Evolutionary conservation across 1,140 invertebrate genomes (phyloP).

Genomic region (Cotesia typhae): DNA sequence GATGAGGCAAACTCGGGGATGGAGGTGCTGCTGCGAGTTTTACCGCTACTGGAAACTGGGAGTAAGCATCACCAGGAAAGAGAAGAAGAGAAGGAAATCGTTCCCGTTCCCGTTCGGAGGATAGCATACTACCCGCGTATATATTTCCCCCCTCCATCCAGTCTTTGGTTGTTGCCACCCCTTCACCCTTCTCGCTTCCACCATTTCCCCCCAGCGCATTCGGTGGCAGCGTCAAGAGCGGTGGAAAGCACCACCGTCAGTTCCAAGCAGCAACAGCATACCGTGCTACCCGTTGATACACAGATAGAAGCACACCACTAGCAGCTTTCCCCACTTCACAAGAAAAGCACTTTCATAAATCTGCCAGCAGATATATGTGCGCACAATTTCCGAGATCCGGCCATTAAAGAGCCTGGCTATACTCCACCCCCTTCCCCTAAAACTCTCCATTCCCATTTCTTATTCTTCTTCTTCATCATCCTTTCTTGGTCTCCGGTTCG

Average conservation of each 20-base stretch:
- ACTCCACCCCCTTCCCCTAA: conserved; percentile 37
- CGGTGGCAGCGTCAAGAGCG: conserved; percentile 24
- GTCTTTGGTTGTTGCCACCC: conserved; percentile 31
- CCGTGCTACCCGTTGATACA: too few relatives aligned
- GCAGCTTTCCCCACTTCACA: conserved; percentile 67
- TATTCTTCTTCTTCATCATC: conserved; percentile 28
- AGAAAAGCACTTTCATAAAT: conserved; percentile 84
- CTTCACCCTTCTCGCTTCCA: conserved; percentile 20
- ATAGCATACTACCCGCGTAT: conserved; percentile 43
- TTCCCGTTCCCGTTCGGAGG: background rate
- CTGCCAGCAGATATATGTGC: conserved; percentile 85
- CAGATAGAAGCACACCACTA: conserved; percentile 41
- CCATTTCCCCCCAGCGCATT: conserved; percentile 17
- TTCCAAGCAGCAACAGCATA: conserved; percentile 35
- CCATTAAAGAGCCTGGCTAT: conserved; percentile 73
- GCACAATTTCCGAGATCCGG: conserved; percentile 87
- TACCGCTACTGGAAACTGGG: conserved; percentile 15
- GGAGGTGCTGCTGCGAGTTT: background rate
- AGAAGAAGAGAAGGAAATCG: conserved; percentile 17
- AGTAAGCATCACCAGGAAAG: conserved; percentile 23
- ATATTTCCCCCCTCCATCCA: conserved; percentile 55
- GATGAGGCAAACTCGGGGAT: background rate
- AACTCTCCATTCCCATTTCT: conserved; percentile 31
- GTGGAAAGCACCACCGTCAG: conserved; percentile 32
- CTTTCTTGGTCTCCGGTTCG: conserved; percentile 34